These are phyloP conservation scores for Coptodon bakossiorum DNA, from an alignment of 2,113 vertebrate genomes.

Conservation along the genomic window DNA sequence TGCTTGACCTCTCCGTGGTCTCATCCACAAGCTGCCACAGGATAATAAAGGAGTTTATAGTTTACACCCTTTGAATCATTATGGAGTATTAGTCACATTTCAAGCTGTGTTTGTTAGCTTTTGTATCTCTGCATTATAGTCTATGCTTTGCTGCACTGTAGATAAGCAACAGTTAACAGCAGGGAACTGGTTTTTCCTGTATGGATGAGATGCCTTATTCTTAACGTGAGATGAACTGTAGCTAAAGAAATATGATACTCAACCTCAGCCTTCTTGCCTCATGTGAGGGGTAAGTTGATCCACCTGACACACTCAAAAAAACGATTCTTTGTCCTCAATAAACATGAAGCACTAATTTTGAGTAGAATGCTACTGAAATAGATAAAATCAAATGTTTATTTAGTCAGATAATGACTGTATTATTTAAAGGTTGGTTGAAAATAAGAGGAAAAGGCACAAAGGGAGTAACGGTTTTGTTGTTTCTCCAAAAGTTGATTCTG, in stretches of 20 bases:
- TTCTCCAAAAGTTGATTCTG: not conserved
- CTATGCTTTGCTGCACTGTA: not conserved
- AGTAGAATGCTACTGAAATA: not conserved
- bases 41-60: not conserved
- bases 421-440: not conserved
- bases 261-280: not conserved
- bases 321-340: not conserved
- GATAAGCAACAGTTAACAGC: not conserved
- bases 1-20: not conserved
- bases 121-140: not conserved
- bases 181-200: not conserved
- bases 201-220: rapidly evolving
- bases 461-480: not conserved
- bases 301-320: not conserved
- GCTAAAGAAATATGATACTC: not conserved
- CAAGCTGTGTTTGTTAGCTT: not conserved
- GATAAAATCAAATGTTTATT: not conserved
- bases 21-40: not conserved
- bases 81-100: not conserved
- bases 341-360: not conserved
- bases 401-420: not conserved
- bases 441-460: rapidly evolving
- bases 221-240: not conserved
- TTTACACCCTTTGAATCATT: not conserved
- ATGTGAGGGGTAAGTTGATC: not conserved